These are phyloP conservation scores for Tiaroga cobitis DNA, from an alignment of 2,797 vertebrate genomes.

Conservation along the genomic window DNA sequence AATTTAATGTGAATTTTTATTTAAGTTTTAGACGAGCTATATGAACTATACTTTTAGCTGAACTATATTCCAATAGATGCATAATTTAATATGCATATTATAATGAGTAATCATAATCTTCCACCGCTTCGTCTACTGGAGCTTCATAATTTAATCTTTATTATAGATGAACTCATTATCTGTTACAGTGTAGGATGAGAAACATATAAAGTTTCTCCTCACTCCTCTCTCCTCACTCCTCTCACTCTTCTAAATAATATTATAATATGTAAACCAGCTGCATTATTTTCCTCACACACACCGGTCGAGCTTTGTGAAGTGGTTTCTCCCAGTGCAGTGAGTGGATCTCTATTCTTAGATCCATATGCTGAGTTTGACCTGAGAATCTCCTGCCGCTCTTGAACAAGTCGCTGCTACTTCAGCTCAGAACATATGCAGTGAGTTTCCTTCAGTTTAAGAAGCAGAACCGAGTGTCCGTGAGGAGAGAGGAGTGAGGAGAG, in stretches of 20 bases:
- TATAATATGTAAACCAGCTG: background rate
- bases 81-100: slow-evolving; percentile 41
- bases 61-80: slow-evolving; percentile 38
- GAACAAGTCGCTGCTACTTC: background rate
- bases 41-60: too few relatives aligned
- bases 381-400: background rate
- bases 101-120: slow-evolving; percentile 31
- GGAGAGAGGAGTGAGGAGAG: too few relatives aligned
- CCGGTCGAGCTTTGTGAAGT: background rate
- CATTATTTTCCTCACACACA: background rate
- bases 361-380: background rate
- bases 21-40: background rate
- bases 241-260: background rate
- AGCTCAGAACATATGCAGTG: background rate
- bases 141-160: background rate
- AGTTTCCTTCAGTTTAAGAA: too few relatives aligned
- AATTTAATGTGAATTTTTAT: too few relatives aligned
- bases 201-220: background rate
- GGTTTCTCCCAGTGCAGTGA: background rate
- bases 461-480: too few relatives aligned
- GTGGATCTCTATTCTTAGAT: background rate
- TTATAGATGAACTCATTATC: background rate
- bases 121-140: background rate
- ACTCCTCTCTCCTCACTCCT: too few relatives aligned
- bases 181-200: background rate